Conservation (phyloP, 1,140 invertebrate genomes). For the Drosophila insularis region DNA sequence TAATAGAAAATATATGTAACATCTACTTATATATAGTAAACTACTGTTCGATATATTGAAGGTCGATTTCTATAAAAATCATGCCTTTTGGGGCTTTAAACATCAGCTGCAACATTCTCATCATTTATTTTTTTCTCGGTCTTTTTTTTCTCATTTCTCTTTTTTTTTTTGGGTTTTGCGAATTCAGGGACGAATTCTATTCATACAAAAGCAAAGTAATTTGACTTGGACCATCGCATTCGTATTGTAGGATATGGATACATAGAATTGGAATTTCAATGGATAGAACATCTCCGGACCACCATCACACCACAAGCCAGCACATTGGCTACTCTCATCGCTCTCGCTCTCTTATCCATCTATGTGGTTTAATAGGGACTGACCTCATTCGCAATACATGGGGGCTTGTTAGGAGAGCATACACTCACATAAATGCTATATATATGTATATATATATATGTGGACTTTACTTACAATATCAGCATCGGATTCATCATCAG, state of each 20-base stretch:
- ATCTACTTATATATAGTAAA: too few species aligned
- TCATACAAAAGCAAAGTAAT: conserved; percentile 42
- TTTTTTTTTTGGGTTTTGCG: background rate
- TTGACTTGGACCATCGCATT: conserved; percentile 36
- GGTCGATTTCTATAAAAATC: background rate
- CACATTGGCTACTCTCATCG: background rate
- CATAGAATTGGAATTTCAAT: conserved; percentile 5
- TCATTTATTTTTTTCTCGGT: conserved; percentile 24
- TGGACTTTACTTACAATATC: conserved; percentile 78
- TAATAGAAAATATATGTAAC: too few species aligned
- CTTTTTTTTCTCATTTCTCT: background rate
- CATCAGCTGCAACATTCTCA: background rate
- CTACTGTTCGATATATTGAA: too few species aligned
- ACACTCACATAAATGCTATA: conserved; percentile 4
- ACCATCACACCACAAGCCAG: background rate
- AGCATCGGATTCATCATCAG: conserved; percentile 57
- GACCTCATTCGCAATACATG: conserved; percentile 59
- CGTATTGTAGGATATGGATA: conserved; percentile 43
- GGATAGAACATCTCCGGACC: conserved; percentile 39
- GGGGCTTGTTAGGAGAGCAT: conserved; percentile 42
- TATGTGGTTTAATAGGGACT: conserved; percentile 49
- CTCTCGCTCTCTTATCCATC: background rate
- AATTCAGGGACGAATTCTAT: conserved; percentile 1
- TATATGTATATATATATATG: conserved; percentile 3
- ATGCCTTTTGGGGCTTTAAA: background rate